Evolutionary conservation across 2,888 invertebrate genomes (phyloP).

Genomic region (Hemaris fuciformis): DNA sequence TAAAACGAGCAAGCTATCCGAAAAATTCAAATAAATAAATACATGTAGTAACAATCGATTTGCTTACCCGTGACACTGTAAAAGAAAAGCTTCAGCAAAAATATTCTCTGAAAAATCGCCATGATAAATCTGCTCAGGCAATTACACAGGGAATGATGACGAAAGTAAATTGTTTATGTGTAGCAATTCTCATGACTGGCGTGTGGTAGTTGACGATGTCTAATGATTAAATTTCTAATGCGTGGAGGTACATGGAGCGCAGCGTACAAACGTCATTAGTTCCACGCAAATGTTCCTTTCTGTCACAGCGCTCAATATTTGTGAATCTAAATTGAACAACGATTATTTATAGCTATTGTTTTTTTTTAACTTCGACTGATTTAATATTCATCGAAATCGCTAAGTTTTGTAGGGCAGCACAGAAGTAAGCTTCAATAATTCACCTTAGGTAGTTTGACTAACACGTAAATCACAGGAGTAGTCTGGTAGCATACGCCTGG

Average conservation of each 20-base stretch:
- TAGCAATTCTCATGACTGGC: constrained; percentile 26
- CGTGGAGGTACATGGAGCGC: constrained; percentile 10
- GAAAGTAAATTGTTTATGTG: not conserved
- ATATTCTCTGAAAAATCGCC: not conserved
- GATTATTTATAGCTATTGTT: not conserved
- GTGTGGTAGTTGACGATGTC: constrained; percentile 16
- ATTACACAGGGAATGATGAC: not conserved
- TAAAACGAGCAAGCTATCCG: no score
- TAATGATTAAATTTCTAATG: constrained; percentile 21
- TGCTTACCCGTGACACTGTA: constrained; percentile 27
- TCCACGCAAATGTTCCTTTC: constrained; percentile 19
- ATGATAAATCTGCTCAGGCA: not conserved
- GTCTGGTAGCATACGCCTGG: no score
- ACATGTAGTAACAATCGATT: constrained; percentile 12
- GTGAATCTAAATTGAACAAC: not conserved
- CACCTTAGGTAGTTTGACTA: no score
- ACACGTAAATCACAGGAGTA: no score
- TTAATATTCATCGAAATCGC: no score
- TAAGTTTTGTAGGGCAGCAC: no score
- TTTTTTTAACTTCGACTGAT: no score
- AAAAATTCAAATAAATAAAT: not conserved
- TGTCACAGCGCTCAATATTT: not conserved
- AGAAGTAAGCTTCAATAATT: no score
- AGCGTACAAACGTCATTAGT: constrained; percentile 30
- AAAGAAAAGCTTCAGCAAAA: constrained; percentile 24